Percentiles rank a stretch among this genome's conserved stretches.
Evolutionary conservation across 35 echinoderm and acorn worm genomes (phyloP).

Genomic region (Diadema setosum): DNA sequence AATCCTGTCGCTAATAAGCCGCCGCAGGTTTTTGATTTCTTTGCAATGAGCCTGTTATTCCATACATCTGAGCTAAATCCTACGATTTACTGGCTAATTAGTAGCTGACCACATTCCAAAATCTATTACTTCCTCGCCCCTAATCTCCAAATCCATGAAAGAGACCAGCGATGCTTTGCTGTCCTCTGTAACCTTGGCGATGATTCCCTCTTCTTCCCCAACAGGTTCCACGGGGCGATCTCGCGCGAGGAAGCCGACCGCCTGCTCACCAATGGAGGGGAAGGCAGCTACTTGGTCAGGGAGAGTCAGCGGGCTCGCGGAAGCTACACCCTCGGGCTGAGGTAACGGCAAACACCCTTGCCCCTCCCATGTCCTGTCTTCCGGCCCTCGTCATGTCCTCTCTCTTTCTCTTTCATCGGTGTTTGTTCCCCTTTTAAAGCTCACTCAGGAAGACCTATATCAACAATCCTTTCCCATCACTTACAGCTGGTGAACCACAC

Average conservation of each 20-base stretch:
- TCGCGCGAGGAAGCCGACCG: slow-evolving; percentile 81
- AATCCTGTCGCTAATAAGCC: too few relatives aligned
- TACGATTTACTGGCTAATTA: too few relatives aligned
- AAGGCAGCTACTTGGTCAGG: slow-evolving; percentile 93
- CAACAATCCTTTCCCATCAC: too few relatives aligned
- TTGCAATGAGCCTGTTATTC: too few relatives aligned
- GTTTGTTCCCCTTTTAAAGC: neutral
- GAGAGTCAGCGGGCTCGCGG: slow-evolving; percentile 87
- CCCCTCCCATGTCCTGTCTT: neutral
- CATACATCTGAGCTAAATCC: too few relatives aligned
- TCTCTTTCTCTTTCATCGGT: too few relatives aligned
- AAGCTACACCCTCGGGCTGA: slow-evolving; percentile 87
- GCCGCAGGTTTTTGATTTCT: too few relatives aligned
- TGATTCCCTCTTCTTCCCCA: neutral
- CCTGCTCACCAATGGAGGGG: slow-evolving; percentile 67
- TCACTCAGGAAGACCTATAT: neutral
- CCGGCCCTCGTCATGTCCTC: neutral
- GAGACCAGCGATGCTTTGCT: neutral
- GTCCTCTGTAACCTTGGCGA: neutral
- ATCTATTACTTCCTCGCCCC: neutral
- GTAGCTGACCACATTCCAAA: neutral
- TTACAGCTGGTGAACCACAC: too few relatives aligned
- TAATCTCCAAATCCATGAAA: neutral
- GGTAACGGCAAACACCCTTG: slow-evolving; percentile 32
- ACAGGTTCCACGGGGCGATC: slow-evolving; percentile 90